Conservation (phyloP, 2,113 vertebrate genomes). For the Vulpes lagopus region DNA sequence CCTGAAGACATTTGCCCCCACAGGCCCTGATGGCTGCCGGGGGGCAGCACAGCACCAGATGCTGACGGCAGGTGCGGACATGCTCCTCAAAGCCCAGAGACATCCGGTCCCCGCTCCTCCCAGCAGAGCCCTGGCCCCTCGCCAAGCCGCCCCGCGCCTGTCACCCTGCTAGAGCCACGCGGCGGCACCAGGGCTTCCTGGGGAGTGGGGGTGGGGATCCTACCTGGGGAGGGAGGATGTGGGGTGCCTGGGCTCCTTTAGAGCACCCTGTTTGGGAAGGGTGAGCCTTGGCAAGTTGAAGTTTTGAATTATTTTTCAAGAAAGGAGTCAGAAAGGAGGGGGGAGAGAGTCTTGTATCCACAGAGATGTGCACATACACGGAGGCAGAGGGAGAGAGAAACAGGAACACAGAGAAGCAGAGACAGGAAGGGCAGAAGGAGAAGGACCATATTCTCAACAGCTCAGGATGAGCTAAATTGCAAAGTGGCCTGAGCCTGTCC, state of each 20-base stretch:
- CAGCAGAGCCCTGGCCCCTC: neutral
- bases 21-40: neutral
- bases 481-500: neutral
- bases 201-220: too few species aligned
- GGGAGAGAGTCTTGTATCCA: neutral
- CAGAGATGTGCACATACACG: fast-evolving
- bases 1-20: neutral
- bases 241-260: neutral
- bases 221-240: neutral
- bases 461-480: neutral
- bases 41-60: fast-evolving
- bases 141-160: fast-evolving
- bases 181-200: neutral
- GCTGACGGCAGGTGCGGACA: neutral
- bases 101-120: neutral
- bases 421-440: neutral
- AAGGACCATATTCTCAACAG: neutral
- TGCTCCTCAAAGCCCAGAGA: neutral
- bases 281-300: neutral
- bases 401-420: neutral
- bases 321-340: too few species aligned
- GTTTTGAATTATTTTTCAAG: neutral
- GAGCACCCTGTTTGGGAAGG: neutral
- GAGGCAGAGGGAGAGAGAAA: neutral
- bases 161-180: fast-evolving